Evolutionary conservation across 2,113 vertebrate genomes (phyloP).

Genomic region (Acrocephalus arundinaceus): DNA sequence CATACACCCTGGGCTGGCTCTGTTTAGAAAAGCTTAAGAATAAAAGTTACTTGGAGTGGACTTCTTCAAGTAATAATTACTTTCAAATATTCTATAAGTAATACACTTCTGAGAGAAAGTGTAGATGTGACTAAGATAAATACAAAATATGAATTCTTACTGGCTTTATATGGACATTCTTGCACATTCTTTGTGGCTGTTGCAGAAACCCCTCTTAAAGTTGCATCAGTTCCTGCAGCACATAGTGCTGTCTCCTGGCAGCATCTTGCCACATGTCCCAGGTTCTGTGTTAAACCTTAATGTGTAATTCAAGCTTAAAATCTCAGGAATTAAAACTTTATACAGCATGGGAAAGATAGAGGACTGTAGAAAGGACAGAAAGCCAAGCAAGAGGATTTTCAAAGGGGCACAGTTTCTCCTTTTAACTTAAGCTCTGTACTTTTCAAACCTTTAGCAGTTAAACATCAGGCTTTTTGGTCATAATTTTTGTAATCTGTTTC

Average conservation of each 20-base stretch:
- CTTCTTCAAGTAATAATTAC: neutral
- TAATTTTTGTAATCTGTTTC: neutral
- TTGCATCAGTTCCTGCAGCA: conserved; percentile 26
- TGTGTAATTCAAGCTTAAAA: neutral
- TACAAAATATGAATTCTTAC: neutral
- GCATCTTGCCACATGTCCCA: neutral
- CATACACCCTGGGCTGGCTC: neutral
- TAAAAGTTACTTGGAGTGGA: neutral
- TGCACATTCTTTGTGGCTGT: neutral
- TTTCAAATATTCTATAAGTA: neutral
- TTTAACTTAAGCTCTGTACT: neutral
- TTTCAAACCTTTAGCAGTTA: neutral
- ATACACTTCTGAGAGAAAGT: neutral
- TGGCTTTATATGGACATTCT: neutral
- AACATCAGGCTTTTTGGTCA: neutral
- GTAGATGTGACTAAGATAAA: neutral
- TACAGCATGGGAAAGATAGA: neutral
- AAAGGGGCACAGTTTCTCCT: neutral
- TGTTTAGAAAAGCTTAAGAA: neutral
- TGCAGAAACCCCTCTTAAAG: neutral
- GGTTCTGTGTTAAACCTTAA: neutral
- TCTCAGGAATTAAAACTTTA: neutral
- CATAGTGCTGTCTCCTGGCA: neutral
- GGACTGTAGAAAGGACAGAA: neutral
- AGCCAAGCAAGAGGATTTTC: neutral